Base-by-base conservation (phyloP, 92 coral and sea anemone species). In the Actinostola sp. region DNA sequence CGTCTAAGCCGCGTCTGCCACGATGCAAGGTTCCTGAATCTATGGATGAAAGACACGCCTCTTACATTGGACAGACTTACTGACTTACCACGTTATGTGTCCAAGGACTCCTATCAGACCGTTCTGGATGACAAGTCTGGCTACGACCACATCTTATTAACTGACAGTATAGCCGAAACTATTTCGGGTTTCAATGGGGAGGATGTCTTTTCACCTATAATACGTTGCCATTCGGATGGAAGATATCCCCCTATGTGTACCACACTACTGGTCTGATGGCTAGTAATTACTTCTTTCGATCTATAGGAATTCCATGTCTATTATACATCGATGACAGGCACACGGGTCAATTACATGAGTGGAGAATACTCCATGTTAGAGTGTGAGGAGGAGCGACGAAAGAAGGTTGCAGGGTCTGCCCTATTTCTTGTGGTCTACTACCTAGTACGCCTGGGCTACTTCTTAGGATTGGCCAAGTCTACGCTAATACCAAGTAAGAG, bases 141-240 rank as follows among this genome's bases (percentile, higher is more conserved):
- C 34, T 73, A 81, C 49, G 76, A 81, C 69, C 76, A 81, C 20
- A 39, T 72, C 19, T 55, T 81, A 1, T n/a, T 81, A 41, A 57
- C 36, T 11, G 78, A 70, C 30, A 71, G 24, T 1, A n/a, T n/a
- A 67, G 88, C 35, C 70, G 85, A 0, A 59, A 68, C 0, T 87
- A 38, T 45, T 88, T 87, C 61, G 85, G 85, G 0, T 42, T 81
- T 36, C 84, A 71, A 24, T 81, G 92, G 92, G 87, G 87, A 20
- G 84, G 89, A 0, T 88, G 86, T 86, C 70, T 60, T 24, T 83
- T 88, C 46, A 42, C 48, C 3, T 73, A 78, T 23, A 78, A 73
- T 65, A 78, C 78, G n/a, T 35, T 88, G 30, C 93, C 89, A 11
- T 88, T 88, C 63, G 78, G 93, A 14, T 79, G 89, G 89, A 83